phyloP scores from a whole-genome alignment of 30 jellyfish, hydroid and myxozoan species.

The Turritopsis rubra region DNA sequence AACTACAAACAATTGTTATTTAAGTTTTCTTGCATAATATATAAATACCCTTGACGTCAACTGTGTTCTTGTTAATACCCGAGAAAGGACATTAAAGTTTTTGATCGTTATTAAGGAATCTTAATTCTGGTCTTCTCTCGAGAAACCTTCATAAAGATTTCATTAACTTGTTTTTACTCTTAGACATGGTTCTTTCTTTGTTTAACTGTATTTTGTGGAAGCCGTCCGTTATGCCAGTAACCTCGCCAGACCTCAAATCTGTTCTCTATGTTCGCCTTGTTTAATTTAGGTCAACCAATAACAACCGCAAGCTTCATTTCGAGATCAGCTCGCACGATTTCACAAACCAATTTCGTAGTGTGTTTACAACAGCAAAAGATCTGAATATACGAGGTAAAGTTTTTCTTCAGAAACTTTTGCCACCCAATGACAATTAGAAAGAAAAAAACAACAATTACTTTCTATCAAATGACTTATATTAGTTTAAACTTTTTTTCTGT shows the following conservation, averaged over 20 bases:
- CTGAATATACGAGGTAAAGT: background rate
- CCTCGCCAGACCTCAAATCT: background rate
- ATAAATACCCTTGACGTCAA: no score
- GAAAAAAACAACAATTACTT: no score
- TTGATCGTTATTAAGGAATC: background rate
- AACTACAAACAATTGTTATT: background rate
- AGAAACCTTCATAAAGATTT: background rate
- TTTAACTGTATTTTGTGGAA: background rate
- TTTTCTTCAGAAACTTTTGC: background rate
- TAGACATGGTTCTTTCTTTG: background rate
- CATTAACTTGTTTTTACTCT: background rate
- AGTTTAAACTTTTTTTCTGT: no score
- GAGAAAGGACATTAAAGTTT: no score
- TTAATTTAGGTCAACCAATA: background rate
- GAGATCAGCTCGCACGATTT: background rate
- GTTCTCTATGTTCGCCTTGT: background rate
- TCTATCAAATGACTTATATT: no score
- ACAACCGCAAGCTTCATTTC: background rate
- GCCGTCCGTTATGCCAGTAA: background rate
- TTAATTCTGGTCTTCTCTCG: background rate
- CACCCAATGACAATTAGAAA: no score
- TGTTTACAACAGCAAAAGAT: background rate
- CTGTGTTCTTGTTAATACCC: no score
- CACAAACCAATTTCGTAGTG: background rate
- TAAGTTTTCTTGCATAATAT: no score